A percentile compares a stretch with the other conserved stretches of the same genome.
Conservation (phyloP, 2,888 invertebrate genomes). For the Zeuzera pyrina region DNA sequence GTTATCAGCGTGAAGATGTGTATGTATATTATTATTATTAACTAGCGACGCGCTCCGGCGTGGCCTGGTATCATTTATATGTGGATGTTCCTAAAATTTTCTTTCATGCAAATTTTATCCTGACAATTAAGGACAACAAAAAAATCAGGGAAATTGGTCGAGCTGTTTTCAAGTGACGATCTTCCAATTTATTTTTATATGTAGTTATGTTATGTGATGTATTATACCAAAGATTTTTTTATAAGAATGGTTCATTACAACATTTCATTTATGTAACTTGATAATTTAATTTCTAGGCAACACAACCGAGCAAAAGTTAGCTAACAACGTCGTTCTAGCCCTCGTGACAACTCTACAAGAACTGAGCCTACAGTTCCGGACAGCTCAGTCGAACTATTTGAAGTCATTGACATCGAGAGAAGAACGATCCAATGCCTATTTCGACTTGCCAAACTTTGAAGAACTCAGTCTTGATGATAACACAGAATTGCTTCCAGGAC, state of each 20-base stretch:
- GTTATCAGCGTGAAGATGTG: too few relatives aligned
- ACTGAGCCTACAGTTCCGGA: conserved; percentile 85
- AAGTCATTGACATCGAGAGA: conserved; percentile 91
- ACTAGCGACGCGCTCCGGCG: too few relatives aligned
- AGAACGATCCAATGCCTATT: conserved; percentile 91
- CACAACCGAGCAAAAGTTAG: conserved; percentile 82
- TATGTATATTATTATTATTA: too few relatives aligned
- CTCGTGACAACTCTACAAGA: conserved; percentile 92
- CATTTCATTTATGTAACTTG: too few relatives aligned
- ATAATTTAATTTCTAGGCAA: conserved; percentile 72
- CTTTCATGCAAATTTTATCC: too few relatives aligned
- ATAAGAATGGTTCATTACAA: too few relatives aligned
- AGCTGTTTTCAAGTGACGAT: too few relatives aligned
- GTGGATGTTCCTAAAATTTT: too few relatives aligned
- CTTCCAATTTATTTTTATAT: background rate
- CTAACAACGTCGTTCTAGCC: conserved; percentile 87
- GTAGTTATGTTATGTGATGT: background rate
- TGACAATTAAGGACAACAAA: too few relatives aligned
- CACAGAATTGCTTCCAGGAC: conserved; percentile 45
- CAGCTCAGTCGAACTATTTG: conserved; percentile 89
- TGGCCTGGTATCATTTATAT: too few relatives aligned
- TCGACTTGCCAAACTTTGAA: conserved; percentile 79
- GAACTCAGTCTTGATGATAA: conserved; percentile 70
- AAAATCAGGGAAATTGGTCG: too few relatives aligned
- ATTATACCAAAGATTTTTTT: too few relatives aligned